Evolutionary conservation across 2,888 invertebrate species (phyloP).

Genomic region (Epirrhoe alternata): DNA sequence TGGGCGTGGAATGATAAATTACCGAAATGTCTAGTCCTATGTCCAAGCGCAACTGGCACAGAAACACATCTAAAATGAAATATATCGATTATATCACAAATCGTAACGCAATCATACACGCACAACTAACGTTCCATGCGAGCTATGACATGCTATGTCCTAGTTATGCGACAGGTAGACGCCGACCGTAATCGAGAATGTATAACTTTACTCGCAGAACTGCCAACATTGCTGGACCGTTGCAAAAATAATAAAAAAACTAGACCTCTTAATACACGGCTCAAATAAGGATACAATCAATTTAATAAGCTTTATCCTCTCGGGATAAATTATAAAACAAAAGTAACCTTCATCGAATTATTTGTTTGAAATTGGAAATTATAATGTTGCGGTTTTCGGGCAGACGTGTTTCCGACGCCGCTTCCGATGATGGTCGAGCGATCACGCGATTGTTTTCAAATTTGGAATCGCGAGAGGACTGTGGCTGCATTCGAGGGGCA

Average conservation of each 20-base stretch:
- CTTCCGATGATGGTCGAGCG: conserved; percentile 72
- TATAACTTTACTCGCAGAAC: conserved; percentile 54
- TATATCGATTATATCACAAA: conserved; percentile 76
- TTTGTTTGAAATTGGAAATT: conserved; percentile 82
- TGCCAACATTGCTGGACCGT: conserved; percentile 62
- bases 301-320: conserved; percentile 58
- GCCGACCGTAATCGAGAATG: conserved; percentile 65
- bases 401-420: conserved; percentile 81
- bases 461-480: conserved; percentile 55
- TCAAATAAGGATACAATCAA: conserved; percentile 56
- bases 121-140: conserved; percentile 69
- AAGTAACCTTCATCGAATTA: conserved; percentile 71
- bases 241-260: conserved; percentile 50
- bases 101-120: conserved; percentile 74
- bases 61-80: conserved; percentile 55
- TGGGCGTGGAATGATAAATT: conserved; percentile 31
- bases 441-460: conserved; percentile 72
- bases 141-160: conserved; percentile 80
- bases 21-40: conserved; percentile 28
- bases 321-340: conserved; percentile 61
- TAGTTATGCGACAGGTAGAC: conserved; percentile 77
- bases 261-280: conserved; percentile 44
- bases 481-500: conserved; percentile 49
- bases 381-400: conserved; percentile 78
- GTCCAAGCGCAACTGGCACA: conserved; percentile 43